Base-by-base conservation (phyloP, 1,140 invertebrate species). In the Cyclina sinensis region DNA sequence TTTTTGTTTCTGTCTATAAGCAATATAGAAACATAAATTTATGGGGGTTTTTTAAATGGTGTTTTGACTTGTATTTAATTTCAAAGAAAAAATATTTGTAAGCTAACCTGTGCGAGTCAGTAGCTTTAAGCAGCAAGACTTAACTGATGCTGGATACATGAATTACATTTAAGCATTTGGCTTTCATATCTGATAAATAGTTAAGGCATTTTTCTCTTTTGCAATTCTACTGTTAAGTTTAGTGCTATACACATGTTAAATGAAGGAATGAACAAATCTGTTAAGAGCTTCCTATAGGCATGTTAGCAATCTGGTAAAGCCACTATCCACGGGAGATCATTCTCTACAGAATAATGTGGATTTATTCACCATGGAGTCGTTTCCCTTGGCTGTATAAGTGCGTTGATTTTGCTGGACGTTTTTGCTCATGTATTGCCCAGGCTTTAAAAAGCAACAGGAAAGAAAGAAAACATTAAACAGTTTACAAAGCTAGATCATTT, bases 401-500 rank as follows among this genome's bases (percentile, higher is more conserved):
- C 5, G 90, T 86, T 11, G 86, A 90, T 83, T 92, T 92, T 81
- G 90, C 87, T 51, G 84, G 81, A 32, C 90, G 68, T 79, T 89
- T 65, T 57, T 85, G 91, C 46, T 94, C 93, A 91, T 94, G 93
- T 39, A 94, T 62, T 35, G 93, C 93, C 93, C 93, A 94, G 30
- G 93, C 93, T 94, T 93, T 88, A 93, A 94, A 94, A 78, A 68
- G 51, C 59, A 73, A 37, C 51, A 37, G 27, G 30, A 82, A 87
- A 46, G 82, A 83, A 57, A 37, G 24, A 78, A 62, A 27, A 62
- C n/a, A 62, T 62, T 62, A 62, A 62, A 62, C n/a, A 62, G n/a
- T 62, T 11, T n/a, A 62, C 57, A 62, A 4, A 0, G 57, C 24
- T 62, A 27, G 4, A 27, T 27, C 3, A 11, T 7, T 62, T 62